Conservation (phyloP, 2,888 invertebrate genomes). For the Catocala sponsa region DNA sequence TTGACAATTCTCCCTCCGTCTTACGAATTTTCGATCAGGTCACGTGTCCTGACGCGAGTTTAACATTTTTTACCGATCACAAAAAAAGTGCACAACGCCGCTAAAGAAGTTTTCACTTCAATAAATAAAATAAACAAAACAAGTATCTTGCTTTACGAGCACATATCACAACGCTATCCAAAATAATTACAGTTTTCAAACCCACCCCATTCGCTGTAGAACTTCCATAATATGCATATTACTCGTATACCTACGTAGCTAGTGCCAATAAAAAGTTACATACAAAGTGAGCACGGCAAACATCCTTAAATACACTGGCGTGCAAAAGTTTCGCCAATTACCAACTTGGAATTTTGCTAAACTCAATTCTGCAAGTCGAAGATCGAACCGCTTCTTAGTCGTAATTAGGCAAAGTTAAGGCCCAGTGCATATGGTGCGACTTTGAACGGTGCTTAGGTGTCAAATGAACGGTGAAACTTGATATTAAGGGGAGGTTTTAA, state of each 20-base stretch:
- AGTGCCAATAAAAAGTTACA: conserved; percentile 40
- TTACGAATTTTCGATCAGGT: too few species aligned
- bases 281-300: conserved; percentile 37
- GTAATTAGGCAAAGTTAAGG: conserved; percentile 54
- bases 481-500: background rate
- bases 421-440: conserved; percentile 22
- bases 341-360: conserved; percentile 52
- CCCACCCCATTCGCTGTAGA: background rate
- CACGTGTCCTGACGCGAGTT: too few species aligned
- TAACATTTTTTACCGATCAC: too few species aligned
- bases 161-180: too few species aligned
- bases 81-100: too few species aligned
- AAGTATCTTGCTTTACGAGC: too few species aligned
- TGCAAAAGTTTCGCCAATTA: conserved; percentile 56
- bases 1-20: too few species aligned
- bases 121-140: too few species aligned
- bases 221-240: conserved; percentile 3
- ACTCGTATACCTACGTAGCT: conserved; percentile 23
- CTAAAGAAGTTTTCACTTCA: too few species aligned
- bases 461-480: background rate
- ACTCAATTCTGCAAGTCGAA: conserved; percentile 56
- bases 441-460: background rate
- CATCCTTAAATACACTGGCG: conserved; percentile 55
- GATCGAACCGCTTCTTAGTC: conserved; percentile 53
- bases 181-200: too few species aligned